Conservation (phyloP, 2,888 invertebrate species). For the Flexamia atlantica region DNA sequence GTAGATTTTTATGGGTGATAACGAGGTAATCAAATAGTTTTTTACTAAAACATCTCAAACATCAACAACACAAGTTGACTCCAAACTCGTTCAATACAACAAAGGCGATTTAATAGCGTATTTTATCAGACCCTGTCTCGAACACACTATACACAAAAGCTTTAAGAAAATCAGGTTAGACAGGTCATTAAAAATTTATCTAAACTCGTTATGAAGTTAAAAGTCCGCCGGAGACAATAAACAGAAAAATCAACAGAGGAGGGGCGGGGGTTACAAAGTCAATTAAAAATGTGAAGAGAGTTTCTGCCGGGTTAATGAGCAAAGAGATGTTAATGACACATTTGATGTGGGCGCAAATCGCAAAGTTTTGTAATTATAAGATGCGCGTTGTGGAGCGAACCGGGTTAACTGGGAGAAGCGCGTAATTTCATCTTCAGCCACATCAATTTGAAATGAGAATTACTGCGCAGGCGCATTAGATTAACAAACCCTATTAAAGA, state of each 20-base stretch:
- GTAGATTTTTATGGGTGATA: no score
- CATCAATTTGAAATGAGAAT: constrained; percentile 63
- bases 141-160: neutral
- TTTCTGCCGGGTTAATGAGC: constrained; percentile 37
- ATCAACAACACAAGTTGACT: no score
- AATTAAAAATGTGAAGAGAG: constrained; percentile 49
- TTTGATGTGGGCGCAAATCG: constrained; percentile 26
- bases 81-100: no score
- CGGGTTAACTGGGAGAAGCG: constrained; percentile 38
- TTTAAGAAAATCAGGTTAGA: constrained; percentile 15
- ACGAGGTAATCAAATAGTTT: no score
- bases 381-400: constrained; percentile 44
- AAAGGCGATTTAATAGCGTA: neutral
- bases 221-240: constrained; percentile 6
- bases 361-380: constrained; percentile 49
- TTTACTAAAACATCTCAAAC: no score
- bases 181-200: constrained; percentile 27
- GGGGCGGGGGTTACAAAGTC: constrained; percentile 36
- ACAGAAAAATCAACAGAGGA: constrained; percentile 8
- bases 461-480: constrained; percentile 64
- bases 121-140: neutral
- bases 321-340: constrained; percentile 44
- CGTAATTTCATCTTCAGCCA: constrained; percentile 56
- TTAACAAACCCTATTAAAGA: constrained; percentile 67
- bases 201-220: constrained; percentile 29